phyloP scores from a whole-genome alignment of 2,888 invertebrate genomes.

The Epirrhoe alternata region DNA sequence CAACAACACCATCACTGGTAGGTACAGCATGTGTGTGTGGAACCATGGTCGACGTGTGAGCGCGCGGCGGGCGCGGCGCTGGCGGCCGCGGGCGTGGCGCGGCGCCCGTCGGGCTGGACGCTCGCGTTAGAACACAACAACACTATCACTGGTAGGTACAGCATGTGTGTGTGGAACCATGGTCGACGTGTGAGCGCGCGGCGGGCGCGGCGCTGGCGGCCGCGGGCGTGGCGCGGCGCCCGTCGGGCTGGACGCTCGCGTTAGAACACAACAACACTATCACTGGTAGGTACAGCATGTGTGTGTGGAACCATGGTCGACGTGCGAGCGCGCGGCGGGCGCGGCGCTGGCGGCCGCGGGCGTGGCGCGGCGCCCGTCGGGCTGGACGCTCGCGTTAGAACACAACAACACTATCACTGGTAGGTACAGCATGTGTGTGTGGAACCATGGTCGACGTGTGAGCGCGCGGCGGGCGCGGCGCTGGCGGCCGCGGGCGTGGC shows the following conservation, averaged over 20 bases:
- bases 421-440: constrained; percentile 87
- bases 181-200: constrained; percentile 96
- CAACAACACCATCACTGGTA: constrained; percentile 85
- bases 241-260: constrained; percentile 88
- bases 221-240: constrained; percentile 78
- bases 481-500: constrained; percentile 85
- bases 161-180: constrained; percentile 93
- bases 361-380: constrained; percentile 78
- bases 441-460: constrained; percentile 97
- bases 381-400: constrained; percentile 89
- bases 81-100: constrained; percentile 82
- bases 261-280: constrained; percentile 87
- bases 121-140: constrained; percentile 88
- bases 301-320: constrained; percentile 97
- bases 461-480: constrained; percentile 90
- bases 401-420: constrained; percentile 86
- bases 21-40: constrained; percentile 88
- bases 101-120: constrained; percentile 87
- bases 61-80: constrained; percentile 90
- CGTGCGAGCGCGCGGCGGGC: constrained; percentile 93
- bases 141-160: constrained; percentile 80
- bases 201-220: constrained; percentile 88
- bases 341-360: constrained; percentile 87
- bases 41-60: constrained; percentile 98
- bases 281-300: constrained; percentile 84